Conservation (phyloP, 2,888 invertebrate genomes). For the Epiblema foenella region DNA sequence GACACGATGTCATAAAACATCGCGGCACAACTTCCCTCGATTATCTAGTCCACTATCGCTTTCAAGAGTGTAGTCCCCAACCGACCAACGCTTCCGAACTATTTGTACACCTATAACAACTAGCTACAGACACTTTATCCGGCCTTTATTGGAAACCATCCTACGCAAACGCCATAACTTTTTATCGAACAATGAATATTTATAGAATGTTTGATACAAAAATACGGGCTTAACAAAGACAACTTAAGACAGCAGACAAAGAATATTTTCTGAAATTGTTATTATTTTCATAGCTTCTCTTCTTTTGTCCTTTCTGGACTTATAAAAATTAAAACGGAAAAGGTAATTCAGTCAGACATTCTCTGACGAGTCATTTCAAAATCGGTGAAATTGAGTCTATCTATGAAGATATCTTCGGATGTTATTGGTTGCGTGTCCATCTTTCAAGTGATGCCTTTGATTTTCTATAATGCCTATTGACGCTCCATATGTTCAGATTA, state of each 20-base stretch:
- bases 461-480: constrained; percentile 28
- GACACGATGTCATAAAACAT: constrained; percentile 25
- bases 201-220: constrained; percentile 13
- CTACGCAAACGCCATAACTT: constrained; percentile 17
- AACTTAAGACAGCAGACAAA: neutral
- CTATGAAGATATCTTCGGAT: constrained; percentile 16
- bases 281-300: constrained; percentile 19
- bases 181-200: constrained; percentile 28
- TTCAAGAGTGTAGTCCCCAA: neutral
- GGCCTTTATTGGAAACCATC: constrained; percentile 9
- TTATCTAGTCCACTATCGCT: constrained; percentile 13
- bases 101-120: constrained; percentile 2
- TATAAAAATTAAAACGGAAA: constrained; percentile 25
- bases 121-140: neutral
- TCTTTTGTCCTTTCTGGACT: too few relatives aligned
- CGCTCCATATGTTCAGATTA: constrained; percentile 29
- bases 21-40: neutral
- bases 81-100: neutral
- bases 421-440: constrained; percentile 23
- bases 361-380: neutral
- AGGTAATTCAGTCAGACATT: constrained; percentile 10
- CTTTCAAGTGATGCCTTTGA: constrained; percentile 17
- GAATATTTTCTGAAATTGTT: neutral
- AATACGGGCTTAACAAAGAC: constrained; percentile 10
- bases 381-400: constrained; percentile 11